Conservation (phyloP, 2,113 vertebrate species). For the Genyomyrus donnyi region DNA sequence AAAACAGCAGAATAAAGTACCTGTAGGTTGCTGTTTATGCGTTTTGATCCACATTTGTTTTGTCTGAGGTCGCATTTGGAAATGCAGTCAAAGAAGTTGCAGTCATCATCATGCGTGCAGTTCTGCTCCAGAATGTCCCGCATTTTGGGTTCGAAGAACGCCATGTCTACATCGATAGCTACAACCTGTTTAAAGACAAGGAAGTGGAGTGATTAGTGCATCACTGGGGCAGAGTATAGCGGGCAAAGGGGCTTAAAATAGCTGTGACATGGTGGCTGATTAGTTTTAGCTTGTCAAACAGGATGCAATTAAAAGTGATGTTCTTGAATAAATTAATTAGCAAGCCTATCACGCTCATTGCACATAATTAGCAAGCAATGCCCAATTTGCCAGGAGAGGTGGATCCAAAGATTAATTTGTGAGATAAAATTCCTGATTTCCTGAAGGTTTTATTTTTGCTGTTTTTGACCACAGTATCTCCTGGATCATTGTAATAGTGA, state of each 20-base stretch:
- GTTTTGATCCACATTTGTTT: slow-evolving; percentile 67
- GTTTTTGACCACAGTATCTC: not conserved
- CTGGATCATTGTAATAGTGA: not conserved
- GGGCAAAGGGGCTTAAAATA: not conserved
- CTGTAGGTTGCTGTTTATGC: slow-evolving; percentile 89
- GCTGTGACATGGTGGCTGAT: not conserved
- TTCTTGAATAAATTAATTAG: not conserved
- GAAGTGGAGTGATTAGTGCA: not conserved
- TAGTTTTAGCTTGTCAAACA: not conserved
- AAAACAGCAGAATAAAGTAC: slow-evolving; percentile 41
- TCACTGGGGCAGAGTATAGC: too few relatives aligned
- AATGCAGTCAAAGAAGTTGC: slow-evolving; percentile 94
- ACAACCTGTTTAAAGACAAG: slow-evolving; percentile 70
- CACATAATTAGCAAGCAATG: not conserved
- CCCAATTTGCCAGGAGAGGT: not conserved
- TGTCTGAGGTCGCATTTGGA: slow-evolving; percentile 71
- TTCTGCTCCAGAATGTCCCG: slow-evolving; percentile 89
- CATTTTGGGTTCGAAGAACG: slow-evolving; percentile 98
- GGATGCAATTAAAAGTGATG: not conserved
- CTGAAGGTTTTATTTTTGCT: not conserved
- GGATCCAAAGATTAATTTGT: not conserved
- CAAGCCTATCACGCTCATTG: not conserved
- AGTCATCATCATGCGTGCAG: slow-evolving; percentile 85
- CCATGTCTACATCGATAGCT: slow-evolving; percentile 97
- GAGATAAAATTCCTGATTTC: not conserved